A percentile compares a stretch with the other conserved stretches of the same genome.
Conservation (phyloP, 2,113 vertebrate species). For the Laticauda laticaudata region DNA sequence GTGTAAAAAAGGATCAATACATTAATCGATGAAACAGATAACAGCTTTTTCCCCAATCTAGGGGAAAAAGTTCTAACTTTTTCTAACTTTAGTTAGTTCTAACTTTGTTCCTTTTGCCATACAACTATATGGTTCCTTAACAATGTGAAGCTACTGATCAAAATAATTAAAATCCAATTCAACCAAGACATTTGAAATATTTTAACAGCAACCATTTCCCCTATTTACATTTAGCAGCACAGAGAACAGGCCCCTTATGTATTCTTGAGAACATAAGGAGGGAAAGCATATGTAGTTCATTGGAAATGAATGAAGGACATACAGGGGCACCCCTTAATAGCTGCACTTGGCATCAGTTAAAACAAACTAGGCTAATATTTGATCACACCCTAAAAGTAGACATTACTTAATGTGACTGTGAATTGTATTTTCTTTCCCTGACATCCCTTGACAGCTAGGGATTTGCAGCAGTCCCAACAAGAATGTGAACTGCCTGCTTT, state of each 20-base stretch:
- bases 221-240: background rate
- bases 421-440: constrained; percentile 21
- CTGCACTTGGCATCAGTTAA: background rate
- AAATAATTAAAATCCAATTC: background rate
- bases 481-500: constrained; percentile 22
- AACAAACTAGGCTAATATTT: constrained; percentile 4
- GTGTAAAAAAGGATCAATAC: background rate
- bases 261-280: background rate
- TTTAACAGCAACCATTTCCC: background rate
- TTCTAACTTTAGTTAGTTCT: background rate
- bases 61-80: no score
- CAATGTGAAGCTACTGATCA: background rate
- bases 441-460: constrained; percentile 33
- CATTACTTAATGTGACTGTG: constrained; percentile 36
- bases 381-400: background rate
- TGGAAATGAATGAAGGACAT: background rate
- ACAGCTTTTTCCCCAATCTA: background rate
- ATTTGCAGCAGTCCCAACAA: constrained; percentile 24
- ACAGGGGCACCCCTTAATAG: constrained; percentile 8
- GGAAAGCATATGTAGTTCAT: background rate
- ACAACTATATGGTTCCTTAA: background rate
- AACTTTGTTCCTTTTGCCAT: background rate
- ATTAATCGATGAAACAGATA: background rate
- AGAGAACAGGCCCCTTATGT: background rate
- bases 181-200: background rate